phyloP scores from a whole-genome alignment of 1,140 invertebrate genomes.

The Hestina assimilis region DNA sequence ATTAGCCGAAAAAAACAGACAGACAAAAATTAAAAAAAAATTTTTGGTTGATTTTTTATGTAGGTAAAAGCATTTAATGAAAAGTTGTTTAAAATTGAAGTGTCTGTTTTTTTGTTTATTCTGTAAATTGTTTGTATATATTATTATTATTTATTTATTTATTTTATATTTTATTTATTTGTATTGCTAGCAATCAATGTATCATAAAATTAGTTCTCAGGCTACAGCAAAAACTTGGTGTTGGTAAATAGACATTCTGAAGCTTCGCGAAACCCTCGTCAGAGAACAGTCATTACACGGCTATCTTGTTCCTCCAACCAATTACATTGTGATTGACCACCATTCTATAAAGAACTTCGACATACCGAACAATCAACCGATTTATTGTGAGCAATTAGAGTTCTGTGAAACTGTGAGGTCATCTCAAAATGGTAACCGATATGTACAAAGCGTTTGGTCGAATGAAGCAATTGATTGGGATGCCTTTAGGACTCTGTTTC shows the following conservation, averaged over 20 bases:
- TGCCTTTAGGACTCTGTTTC: slow-evolving; percentile 51
- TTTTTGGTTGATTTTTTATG: too few species aligned
- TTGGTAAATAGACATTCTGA: slow-evolving; percentile 52
- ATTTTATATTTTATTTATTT: too few species aligned
- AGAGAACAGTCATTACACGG: slow-evolving; percentile 69
- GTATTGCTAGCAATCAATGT: too few species aligned
- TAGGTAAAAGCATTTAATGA: too few species aligned
- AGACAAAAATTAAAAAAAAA: too few species aligned
- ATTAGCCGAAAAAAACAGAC: too few species aligned
- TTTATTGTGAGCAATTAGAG: background rate
- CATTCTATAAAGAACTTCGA: slow-evolving; percentile 29
- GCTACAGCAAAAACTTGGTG: slow-evolving; percentile 38
- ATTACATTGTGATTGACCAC: slow-evolving; percentile 70
- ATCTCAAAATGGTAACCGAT: slow-evolving; percentile 29
- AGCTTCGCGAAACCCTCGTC: slow-evolving; percentile 59
- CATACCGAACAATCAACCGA: background rate
- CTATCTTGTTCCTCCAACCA: slow-evolving; percentile 63
- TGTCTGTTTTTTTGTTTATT: too few species aligned
- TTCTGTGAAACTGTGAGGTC: slow-evolving; percentile 31
- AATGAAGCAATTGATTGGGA: slow-evolving; percentile 62
- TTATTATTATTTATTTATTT: too few species aligned
- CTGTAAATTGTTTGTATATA: too few species aligned
- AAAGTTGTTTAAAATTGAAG: too few species aligned
- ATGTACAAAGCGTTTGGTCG: slow-evolving; percentile 59
- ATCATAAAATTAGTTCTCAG: slow-evolving; percentile 21